Conservation (phyloP, 2,113 vertebrate species). For the Malurus alboscapulatus region DNA sequence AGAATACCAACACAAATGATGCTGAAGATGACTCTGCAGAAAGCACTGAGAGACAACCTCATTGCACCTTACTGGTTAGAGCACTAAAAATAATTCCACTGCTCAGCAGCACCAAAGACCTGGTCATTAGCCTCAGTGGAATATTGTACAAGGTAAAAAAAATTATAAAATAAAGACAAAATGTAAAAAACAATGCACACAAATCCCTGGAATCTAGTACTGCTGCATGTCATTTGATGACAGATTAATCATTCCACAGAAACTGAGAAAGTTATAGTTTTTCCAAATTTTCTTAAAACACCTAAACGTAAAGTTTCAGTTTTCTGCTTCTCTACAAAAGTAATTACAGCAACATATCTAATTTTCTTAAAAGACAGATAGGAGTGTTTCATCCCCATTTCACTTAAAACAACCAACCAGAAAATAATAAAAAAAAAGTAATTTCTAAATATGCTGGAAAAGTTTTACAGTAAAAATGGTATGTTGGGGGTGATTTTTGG, state of each 20-base stretch:
- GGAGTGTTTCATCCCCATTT: background rate
- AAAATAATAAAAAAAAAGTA: background rate
- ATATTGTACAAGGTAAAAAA: constrained; percentile 83
- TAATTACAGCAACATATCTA: background rate
- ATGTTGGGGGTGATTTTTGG: rapidly evolving
- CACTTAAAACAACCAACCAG: background rate
- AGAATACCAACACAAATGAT: constrained; percentile 53
- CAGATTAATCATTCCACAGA: background rate
- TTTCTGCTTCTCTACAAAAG: background rate
- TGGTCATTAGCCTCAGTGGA: constrained; percentile 82
- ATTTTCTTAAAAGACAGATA: background rate
- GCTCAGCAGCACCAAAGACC: constrained; percentile 77
- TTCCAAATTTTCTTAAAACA: background rate
- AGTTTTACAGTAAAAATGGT: background rate
- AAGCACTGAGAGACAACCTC: constrained; percentile 7
- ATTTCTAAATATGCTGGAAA: background rate
- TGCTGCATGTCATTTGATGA: background rate
- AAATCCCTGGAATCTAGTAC: background rate
- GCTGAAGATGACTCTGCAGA: constrained; percentile 46
- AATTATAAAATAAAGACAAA: background rate
- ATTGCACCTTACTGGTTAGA: constrained; percentile 71
- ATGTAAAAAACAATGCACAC: rapidly evolving
- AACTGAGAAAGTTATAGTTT: background rate
- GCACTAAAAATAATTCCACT: constrained; percentile 84
- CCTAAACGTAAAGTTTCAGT: background rate